Conservation (phyloP, 2,113 vertebrate species). For the Stegostoma tigrinum region DNA sequence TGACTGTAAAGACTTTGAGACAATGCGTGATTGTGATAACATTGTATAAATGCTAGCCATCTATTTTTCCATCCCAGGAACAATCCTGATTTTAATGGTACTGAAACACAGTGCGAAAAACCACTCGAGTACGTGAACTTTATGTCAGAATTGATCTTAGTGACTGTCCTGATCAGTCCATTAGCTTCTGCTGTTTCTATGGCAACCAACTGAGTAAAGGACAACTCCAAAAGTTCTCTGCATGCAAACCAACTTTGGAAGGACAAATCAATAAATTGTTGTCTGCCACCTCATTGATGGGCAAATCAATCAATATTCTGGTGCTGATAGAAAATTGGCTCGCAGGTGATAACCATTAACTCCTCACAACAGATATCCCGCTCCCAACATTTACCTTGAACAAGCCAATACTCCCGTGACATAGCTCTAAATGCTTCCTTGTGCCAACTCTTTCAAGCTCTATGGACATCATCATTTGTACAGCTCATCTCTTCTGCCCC, state of each 20-base stretch:
- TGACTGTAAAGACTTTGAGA: no score
- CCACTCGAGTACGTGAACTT: neutral
- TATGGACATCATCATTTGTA: neutral
- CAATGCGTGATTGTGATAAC: no score
- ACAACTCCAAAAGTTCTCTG: neutral
- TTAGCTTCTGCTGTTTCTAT: neutral
- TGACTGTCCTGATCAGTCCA: neutral
- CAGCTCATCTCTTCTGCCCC: neutral
- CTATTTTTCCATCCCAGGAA: neutral
- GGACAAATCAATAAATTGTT: neutral
- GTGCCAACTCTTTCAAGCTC: neutral
- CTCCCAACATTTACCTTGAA: neutral
- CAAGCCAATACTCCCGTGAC: neutral
- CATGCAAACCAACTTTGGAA: neutral
- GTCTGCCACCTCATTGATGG: neutral
- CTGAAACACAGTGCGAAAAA: neutral
- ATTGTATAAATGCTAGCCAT: no score
- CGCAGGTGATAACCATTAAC: neutral
- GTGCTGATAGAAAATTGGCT: neutral
- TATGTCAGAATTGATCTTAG: neutral
- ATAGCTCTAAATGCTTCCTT: neutral
- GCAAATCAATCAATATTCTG: neutral
- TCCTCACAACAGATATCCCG: neutral
- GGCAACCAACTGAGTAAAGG: neutral
- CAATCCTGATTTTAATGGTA: neutral